Evolutionary conservation across 2,888 invertebrate species (phyloP).

Genomic region (Microplitis deprimator): DNA sequence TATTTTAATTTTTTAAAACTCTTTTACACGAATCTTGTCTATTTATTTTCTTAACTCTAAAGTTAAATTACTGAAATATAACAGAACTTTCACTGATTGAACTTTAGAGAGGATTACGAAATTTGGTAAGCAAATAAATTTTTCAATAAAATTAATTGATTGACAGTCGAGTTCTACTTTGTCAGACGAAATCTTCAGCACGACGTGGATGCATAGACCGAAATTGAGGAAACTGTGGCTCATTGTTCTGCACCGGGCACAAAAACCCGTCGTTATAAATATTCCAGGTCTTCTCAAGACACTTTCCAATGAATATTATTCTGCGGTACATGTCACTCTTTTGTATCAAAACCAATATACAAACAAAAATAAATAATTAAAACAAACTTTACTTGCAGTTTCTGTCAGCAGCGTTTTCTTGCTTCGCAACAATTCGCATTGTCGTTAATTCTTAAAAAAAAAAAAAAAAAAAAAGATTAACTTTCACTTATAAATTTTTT

Average conservation of each 20-base stretch:
- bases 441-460: constrained; percentile 21
- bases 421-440: constrained; percentile 51
- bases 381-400: constrained; percentile 41
- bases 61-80: too few species aligned
- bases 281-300: background rate
- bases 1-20: too few species aligned
- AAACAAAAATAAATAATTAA: too few species aligned
- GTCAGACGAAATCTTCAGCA: background rate
- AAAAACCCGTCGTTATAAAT: background rate
- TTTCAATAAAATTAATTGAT: background rate
- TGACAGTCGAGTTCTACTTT: background rate
- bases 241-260: background rate
- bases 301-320: background rate
- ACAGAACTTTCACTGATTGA: too few species aligned
- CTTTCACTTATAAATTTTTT: too few species aligned
- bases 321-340: background rate
- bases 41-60: too few species aligned
- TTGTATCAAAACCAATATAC: background rate
- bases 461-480: background rate
- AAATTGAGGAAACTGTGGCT: background rate
- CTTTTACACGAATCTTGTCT: too few species aligned
- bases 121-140: too few species aligned
- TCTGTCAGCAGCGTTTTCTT: constrained; percentile 49
- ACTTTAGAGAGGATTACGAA: too few species aligned
- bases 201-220: background rate